phyloP scores from a whole-genome alignment of 2,888 invertebrate species.

The Agrotis exclamationis region DNA sequence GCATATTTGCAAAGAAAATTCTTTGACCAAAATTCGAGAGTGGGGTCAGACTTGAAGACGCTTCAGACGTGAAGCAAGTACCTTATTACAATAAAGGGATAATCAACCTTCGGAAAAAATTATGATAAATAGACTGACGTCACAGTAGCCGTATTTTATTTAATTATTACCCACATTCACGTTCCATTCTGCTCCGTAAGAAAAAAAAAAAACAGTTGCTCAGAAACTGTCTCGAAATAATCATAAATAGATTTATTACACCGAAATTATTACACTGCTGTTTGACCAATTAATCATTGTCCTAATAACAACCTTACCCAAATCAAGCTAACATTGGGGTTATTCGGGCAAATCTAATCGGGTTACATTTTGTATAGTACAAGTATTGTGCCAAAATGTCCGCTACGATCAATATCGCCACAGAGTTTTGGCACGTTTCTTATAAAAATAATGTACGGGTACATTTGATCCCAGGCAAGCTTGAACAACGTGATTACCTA shows the following conservation, averaged over 20 bases:
- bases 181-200: not conserved
- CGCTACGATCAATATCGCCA: conserved; percentile 56
- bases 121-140: not conserved
- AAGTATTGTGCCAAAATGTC: conserved; percentile 56
- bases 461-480: conserved; percentile 42
- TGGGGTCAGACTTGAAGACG: no score
- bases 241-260: conserved; percentile 20
- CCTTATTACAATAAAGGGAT: not conserved
- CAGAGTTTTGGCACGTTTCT: conserved; percentile 58
- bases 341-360: conserved; percentile 2
- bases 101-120: not conserved
- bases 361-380: conserved; percentile 26
- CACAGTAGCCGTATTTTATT: not conserved
- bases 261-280: conserved; percentile 21
- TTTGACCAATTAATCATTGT: conserved; percentile 35
- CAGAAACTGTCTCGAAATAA: not conserved
- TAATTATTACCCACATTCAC: not conserved
- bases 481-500: conserved; percentile 47
- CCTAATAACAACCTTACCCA: conserved; percentile 12
- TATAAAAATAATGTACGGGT: conserved; percentile 46
- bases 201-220: not conserved
- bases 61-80: no score
- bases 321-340: conserved; percentile 8
- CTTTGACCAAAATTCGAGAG: no score
- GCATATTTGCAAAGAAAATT: no score